Conservation (phyloP, 2,113 vertebrate species). For the Rhea americana region DNA sequence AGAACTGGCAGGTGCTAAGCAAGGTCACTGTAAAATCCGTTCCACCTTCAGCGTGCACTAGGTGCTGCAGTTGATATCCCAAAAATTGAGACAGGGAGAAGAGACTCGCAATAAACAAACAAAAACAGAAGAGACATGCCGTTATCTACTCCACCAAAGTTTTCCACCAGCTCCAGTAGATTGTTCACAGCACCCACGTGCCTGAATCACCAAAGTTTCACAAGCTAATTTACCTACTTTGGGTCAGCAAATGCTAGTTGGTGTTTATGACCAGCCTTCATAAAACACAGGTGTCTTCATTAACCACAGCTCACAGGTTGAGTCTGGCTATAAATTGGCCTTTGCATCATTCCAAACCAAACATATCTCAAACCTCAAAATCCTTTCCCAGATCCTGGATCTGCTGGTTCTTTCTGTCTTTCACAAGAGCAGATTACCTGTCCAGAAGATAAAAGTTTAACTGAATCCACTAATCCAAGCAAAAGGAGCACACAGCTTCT, state of each 20-base stretch:
- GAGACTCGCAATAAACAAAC: not conserved
- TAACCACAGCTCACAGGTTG: rapidly evolving
- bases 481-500: not conserved
- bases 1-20: not conserved
- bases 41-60: not conserved
- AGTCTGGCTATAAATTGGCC: not conserved
- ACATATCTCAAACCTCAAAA: not conserved
- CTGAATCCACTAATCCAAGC: not conserved
- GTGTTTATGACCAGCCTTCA: not conserved
- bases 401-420: no score
- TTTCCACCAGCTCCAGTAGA: not conserved
- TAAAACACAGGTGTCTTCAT: not conserved
- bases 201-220: not conserved
- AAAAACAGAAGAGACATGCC: not conserved
- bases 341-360: not conserved
- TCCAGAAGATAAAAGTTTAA: not conserved
- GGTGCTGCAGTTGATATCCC: not conserved
- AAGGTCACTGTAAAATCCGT: not conserved
- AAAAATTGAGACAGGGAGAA: rapidly evolving
- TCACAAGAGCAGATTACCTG: not conserved
- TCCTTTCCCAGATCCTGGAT: not conserved
- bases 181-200: not conserved
- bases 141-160: not conserved
- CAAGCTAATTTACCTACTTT: rapidly evolving
- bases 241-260: not conserved